Percentiles rank a stretch among this genome's conserved stretches.
These are phyloP conservation scores for Hemiprocne comata DNA, from an alignment of 2,113 vertebrate species.

Conservation along the genomic window DNA sequence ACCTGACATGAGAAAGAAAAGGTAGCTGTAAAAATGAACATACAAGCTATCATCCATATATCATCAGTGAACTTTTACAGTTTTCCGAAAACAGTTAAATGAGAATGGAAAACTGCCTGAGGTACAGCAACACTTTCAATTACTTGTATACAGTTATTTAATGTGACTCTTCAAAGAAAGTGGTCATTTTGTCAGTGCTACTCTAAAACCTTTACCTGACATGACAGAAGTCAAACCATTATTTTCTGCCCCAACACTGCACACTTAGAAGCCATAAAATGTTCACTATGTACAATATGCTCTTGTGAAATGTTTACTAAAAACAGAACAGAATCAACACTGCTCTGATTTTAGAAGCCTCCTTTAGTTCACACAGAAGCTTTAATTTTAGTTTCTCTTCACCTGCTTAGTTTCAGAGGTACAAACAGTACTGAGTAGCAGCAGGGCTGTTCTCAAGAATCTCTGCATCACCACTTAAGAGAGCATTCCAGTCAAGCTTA, in stretches of 20 bases:
- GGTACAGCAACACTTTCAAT: neutral
- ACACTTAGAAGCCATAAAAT: neutral
- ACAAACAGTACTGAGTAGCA: neutral
- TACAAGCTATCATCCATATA: neutral
- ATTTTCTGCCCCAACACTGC: neutral
- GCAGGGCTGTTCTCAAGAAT: neutral
- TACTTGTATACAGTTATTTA: too few species aligned
- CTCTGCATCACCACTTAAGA: neutral
- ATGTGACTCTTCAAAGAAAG: conserved; percentile 18
- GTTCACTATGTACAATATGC: neutral
- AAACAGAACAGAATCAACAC: neutral
- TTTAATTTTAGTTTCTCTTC: neutral
- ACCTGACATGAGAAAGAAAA: conserved; percentile 74
- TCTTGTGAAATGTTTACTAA: neutral
- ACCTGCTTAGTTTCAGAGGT: neutral
- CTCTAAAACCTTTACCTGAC: neutral
- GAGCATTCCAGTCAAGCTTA: neutral
- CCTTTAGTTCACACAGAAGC: neutral
- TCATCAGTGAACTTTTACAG: neutral
- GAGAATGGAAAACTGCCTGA: neutral
- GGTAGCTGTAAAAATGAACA: neutral
- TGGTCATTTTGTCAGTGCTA: neutral
- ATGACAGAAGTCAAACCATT: neutral
- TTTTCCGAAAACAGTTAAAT: neutral
- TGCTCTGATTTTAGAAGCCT: neutral